Evolutionary conservation across 2,113 vertebrate species (phyloP), one percentile per base, ranked within the genome.

Genomic region (Ciconia boyciana): DNA sequence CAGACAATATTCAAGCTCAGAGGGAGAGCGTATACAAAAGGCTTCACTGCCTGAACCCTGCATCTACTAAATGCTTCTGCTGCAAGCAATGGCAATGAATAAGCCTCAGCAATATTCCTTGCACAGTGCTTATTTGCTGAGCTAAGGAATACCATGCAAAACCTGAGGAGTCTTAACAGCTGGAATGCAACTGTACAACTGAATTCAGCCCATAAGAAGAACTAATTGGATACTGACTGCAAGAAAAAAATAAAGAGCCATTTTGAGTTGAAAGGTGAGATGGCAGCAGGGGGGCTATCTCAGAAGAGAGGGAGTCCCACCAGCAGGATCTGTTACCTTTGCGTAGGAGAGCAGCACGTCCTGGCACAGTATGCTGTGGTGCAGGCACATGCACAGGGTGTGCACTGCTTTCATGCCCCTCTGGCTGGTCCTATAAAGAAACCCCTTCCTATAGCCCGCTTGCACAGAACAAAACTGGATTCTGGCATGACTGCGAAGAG

Each of bases 341-440:
- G 0, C 1, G 1, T 3, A 21, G 86, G 44, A 65, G n/a, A 88
- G 66, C 65, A 66, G 60, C 80, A 11, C 2, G 2, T 54, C n/a
- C 36, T 44, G 74, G 60, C 34, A 19, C 46, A 31, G 46, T 2
- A 1, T 8, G 41, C 31, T 3, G 2, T 17, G 41, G 14, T 39
- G 48, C 32, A 13, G 80, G 36, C 69, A 44, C 1, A 1, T 26
- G 29, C 26, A 28, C 14, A 14, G 31, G 21, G 25, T 7, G 16
- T 36, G 16, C 48, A 10, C 8, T 26, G 5, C 43, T 58, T 32
- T 58, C 13, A 0, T 13, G 29, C 62, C 89, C 17, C 41, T 64
- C 81, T 43, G 68, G 15, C 77, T 74, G 44, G 16, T 36, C 26
- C 44, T 69, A 4, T 21, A 46, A 57, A 68, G 83, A 74, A 72